phyloP scores from a whole-genome alignment of 2,888 invertebrate genomes.

The Archaeoteleia sp. region DNA sequence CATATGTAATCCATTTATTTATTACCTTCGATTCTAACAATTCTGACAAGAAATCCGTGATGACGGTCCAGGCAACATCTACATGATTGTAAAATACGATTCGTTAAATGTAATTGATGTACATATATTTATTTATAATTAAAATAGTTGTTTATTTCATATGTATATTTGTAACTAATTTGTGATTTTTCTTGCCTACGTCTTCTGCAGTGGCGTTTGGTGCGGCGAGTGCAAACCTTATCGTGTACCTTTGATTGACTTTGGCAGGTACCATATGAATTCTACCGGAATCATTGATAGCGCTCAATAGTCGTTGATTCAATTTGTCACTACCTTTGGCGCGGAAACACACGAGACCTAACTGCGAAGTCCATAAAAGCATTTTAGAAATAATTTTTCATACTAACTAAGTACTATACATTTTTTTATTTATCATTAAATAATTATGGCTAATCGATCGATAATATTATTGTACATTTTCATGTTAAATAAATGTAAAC shows the following conservation, averaged over 20 bases:
- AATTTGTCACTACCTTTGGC: conserved; percentile 86
- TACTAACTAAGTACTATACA: too few relatives aligned
- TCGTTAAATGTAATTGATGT: too few relatives aligned
- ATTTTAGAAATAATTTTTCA: too few relatives aligned
- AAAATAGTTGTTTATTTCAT: conserved; percentile 7
- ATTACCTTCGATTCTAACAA: conserved; percentile 81
- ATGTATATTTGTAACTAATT: too few relatives aligned
- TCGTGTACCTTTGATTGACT: conserved; percentile 92
- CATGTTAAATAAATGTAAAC: too few relatives aligned
- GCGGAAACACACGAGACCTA: conserved; percentile 94
- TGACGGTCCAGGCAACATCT: conserved; percentile 91
- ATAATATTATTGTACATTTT: too few relatives aligned
- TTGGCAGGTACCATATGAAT: conserved; percentile 97
- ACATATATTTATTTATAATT: too few relatives aligned
- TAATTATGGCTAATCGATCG: too few relatives aligned
- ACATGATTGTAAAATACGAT: conserved; percentile 78
- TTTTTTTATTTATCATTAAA: too few relatives aligned
- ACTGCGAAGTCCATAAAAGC: conserved; percentile 76
- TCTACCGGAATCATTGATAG: conserved; percentile 95
- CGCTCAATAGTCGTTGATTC: conserved; percentile 93
- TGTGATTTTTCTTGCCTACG: conserved; percentile 79
- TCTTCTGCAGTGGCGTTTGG: conserved; percentile 91
- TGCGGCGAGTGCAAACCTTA: conserved; percentile 95
- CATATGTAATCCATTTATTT: too few relatives aligned
- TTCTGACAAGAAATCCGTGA: conserved; percentile 87